Evolutionary conservation across 2,797 vertebrate genomes (phyloP).

Genomic region (Hafferia zeledoni): DNA sequence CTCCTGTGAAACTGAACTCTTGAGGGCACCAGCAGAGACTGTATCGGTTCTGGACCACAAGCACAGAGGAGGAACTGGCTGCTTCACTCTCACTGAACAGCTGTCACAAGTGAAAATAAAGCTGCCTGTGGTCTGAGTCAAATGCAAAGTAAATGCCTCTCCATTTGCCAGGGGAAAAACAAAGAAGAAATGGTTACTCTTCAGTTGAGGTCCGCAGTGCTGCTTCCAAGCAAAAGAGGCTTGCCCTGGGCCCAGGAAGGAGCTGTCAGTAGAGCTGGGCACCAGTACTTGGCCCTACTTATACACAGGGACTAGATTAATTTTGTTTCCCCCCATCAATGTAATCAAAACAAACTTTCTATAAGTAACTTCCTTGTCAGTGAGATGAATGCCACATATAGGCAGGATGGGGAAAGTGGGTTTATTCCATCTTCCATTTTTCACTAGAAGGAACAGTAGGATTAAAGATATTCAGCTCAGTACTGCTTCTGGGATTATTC

Average conservation of each 20-base stretch:
- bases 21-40: not conserved
- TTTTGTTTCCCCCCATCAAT: not conserved
- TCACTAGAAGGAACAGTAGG: not conserved
- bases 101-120: constrained; percentile 50
- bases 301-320: not conserved
- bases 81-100: constrained; percentile 33
- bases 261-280: not conserved
- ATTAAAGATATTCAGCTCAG: not conserved
- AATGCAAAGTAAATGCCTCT: constrained; percentile 14
- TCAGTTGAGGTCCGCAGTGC: rapidly evolving
- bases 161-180: not conserved
- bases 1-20: not conserved
- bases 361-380: not conserved
- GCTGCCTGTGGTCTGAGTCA: constrained; percentile 14
- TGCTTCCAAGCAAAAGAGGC: not conserved
- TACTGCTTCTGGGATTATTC: not conserved
- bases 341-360: not conserved
- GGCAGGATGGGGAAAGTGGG: not conserved
- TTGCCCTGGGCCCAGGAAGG: not conserved
- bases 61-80: not conserved
- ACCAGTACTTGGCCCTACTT: not conserved
- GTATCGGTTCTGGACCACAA: not conserved
- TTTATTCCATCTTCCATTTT: not conserved
- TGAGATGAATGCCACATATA: not conserved
- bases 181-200: not conserved